Base-by-base conservation (phyloP, 2,888 invertebrate genomes). In the Polydrusus pterygomalis region DNA sequence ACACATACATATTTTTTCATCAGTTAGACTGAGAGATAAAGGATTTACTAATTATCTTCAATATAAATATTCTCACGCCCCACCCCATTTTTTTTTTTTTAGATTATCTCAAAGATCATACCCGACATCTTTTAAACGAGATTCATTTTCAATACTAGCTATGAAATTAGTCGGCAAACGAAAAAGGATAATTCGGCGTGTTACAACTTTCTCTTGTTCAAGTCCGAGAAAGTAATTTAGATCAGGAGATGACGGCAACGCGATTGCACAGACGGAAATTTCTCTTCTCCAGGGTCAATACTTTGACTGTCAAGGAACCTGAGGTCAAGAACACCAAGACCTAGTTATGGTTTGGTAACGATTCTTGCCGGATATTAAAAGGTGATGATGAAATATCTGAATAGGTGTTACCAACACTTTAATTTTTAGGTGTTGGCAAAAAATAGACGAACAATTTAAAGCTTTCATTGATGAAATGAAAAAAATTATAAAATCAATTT, bases 151-250 rank as follows among this genome's bases (percentile, higher is more conserved):
- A 72, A 47, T 72, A 54, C 3, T 34, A 56, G 15, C 34, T 34
- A 34, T 7, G 15, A 34, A 56, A 56, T 56, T 56, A 58, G 65
- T 56, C 65, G 74, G 74, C 49, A 64, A 34, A 43, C 65, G 75
- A 71, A 71, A 71, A 75, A 75, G 67, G 62, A 45, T 45, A 71
- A 75, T 75, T 71, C 71, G 71, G 71, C 70, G 20, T 68, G 62
- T 71, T 67, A 71, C 45, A 62, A 79, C 79, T 80, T 79, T 79
- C 79, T 77, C 79, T 75, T 64, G 69, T 74, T 72, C 75, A 64
- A 58, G 51, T 65, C 64, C 76, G 70, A 75, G 79, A 79, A 80
- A 80, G 80, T 79, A 77, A 80, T 76, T 79, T 73, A 78, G 77
- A 77, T 76, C 65, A 73, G 65, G 74, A 76, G 76, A 71, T 78